phyloP scores from a whole-genome alignment of 35 echinoderm and acorn worm species.

The Nesometra sesokonis region DNA sequence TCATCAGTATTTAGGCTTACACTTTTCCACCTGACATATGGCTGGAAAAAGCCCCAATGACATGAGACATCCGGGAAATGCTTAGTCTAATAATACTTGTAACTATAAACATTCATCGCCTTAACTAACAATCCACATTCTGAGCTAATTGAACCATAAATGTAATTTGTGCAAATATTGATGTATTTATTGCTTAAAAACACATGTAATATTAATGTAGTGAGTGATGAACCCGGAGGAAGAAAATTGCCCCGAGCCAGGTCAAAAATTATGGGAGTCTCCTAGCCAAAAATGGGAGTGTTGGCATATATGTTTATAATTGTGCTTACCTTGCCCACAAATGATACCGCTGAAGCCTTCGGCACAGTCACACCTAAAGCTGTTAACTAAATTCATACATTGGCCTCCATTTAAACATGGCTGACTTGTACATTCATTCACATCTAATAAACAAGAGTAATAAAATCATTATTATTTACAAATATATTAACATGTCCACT shows the following conservation, averaged over 20 bases:
- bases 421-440: constrained; percentile 34
- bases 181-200: neutral
- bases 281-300: neutral
- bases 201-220: neutral
- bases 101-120: too few relatives aligned
- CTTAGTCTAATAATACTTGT: too few relatives aligned
- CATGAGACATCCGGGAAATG: too few relatives aligned
- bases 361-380: constrained; percentile 14
- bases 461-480: neutral
- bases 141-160: too few relatives aligned
- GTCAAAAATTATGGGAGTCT: too few relatives aligned
- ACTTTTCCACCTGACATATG: too few relatives aligned
- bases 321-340: constrained; percentile 15
- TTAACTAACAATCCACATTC: too few relatives aligned
- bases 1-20: too few relatives aligned
- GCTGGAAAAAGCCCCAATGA: too few relatives aligned
- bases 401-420: constrained; percentile 28
- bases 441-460: constrained; percentile 8
- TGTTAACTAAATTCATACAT: constrained; percentile 19
- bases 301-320: neutral
- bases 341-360: constrained; percentile 5
- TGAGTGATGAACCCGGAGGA: neutral
- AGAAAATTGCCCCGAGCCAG: too few relatives aligned
- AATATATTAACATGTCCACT: constrained; percentile 2
- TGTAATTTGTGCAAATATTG: too few relatives aligned